Evolutionary conservation across 2,888 invertebrate genomes (phyloP).

Genomic region (Nyleta sp.): DNA sequence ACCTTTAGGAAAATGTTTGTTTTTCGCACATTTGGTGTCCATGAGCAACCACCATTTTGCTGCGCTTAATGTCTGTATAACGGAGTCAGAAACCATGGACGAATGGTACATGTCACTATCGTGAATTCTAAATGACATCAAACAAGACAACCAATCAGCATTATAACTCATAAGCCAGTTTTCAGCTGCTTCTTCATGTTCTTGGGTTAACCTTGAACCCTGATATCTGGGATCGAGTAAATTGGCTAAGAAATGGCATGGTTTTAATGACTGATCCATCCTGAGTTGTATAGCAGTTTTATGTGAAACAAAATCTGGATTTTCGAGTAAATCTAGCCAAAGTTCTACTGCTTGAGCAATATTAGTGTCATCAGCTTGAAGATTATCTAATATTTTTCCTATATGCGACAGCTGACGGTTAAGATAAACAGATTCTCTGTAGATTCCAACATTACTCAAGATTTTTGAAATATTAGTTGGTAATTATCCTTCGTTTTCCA

Average conservation of each 20-base stretch:
- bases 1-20: conserved; percentile 7
- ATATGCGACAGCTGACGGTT: not conserved
- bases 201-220: conserved; percentile 1
- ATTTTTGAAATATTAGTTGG: conserved; percentile 24
- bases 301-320: conserved; percentile 13
- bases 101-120: conserved; percentile 3
- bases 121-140: conserved; percentile 33
- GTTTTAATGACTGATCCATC: conserved; percentile 12
- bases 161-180: conserved; percentile 9
- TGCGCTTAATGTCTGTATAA: not conserved
- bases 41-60: conserved; percentile 32
- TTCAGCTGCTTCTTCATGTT: conserved; percentile 25
- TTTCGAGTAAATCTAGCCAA: conserved; percentile 19
- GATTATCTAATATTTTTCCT: not conserved
- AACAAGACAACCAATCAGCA: conserved; percentile 15
- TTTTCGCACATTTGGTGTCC: conserved; percentile 23
- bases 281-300: not conserved
- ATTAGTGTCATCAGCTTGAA: conserved; percentile 21
- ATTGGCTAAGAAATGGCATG: conserved; percentile 28
- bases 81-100: conserved; percentile 11
- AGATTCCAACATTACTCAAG: conserved; percentile 10
- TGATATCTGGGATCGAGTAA: conserved; percentile 27
- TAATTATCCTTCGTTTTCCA: conserved; percentile 5
- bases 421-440: conserved; percentile 13
- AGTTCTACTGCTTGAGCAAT: conserved; percentile 32